These are phyloP conservation scores for Perognathus longimembris DNA, from an alignment of 2,113 vertebrate species.

Conservation along the genomic window DNA sequence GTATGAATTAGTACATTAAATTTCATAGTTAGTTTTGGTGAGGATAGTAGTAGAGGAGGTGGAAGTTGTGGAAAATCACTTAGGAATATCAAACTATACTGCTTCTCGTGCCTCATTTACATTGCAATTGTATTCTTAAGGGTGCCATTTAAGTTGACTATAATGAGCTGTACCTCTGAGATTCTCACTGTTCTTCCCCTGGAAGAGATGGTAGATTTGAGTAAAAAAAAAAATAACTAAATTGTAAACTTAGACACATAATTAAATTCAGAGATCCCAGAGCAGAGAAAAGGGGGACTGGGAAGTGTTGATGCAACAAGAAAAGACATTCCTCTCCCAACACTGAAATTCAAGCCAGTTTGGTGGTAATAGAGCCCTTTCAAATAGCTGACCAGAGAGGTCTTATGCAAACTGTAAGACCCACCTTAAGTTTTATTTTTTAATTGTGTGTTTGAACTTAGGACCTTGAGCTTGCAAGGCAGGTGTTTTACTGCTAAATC, in stretches of 20 bases:
- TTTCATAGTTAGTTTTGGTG: background rate
- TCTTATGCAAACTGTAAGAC: background rate
- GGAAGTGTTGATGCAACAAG: background rate
- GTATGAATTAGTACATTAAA: background rate
- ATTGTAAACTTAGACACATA: background rate
- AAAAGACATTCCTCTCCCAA: background rate
- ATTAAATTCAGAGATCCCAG: slow-evolving; percentile 23
- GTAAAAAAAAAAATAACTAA: background rate
- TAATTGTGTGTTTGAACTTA: no score
- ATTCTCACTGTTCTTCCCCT: background rate
- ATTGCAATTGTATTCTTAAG: background rate
- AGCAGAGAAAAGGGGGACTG: background rate
- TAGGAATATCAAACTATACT: background rate
- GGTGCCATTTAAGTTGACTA: background rate
- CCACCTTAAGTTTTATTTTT: background rate
- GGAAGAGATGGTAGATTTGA: background rate
- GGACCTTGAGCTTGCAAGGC: no score
- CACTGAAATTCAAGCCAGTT: background rate
- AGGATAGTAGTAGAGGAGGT: background rate
- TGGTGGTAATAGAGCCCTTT: no score
- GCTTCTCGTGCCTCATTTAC: background rate
- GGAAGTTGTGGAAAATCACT: background rate
- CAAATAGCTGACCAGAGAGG: background rate
- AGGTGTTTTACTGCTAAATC: no score
- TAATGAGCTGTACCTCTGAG: background rate